Percentiles rank a stretch among this genome's conserved stretches.
Evolutionary conservation across 2,797 vertebrate species (phyloP).

Genomic region (Otolemur crassicaudatus): DNA sequence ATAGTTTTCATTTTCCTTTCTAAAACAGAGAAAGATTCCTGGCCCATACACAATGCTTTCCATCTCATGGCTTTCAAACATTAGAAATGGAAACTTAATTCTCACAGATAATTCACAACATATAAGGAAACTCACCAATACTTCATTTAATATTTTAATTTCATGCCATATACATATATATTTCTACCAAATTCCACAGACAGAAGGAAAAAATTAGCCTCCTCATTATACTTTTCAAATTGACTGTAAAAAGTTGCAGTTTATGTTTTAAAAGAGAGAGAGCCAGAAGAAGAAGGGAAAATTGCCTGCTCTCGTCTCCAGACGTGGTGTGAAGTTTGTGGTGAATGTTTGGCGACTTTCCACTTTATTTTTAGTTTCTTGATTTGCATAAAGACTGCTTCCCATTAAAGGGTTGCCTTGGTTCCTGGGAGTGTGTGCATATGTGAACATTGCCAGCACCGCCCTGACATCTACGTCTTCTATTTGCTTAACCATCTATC

Average conservation of each 20-base stretch:
- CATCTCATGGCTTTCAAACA: slow-evolving; percentile 37
- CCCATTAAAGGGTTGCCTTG: slow-evolving; percentile 47
- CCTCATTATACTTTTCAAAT: slow-evolving; percentile 6
- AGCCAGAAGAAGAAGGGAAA: not conserved
- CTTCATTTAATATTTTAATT: slow-evolving; percentile 33
- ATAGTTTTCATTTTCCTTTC: not conserved
- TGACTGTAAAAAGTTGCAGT: slow-evolving; percentile 13
- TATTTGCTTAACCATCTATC: not conserved
- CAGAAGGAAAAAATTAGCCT: not conserved
- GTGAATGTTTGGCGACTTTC: slow-evolving; percentile 51
- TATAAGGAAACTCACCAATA: not conserved
- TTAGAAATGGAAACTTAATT: not conserved
- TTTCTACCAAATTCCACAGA: slow-evolving; percentile 2
- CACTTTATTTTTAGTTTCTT: slow-evolving; percentile 75
- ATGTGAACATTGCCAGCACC: not conserved
- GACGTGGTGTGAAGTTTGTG: slow-evolving; percentile 49
- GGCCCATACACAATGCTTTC: not conserved
- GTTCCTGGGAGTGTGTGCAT: slow-evolving; percentile 21
- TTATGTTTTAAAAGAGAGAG: not conserved
- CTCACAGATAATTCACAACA: not conserved
- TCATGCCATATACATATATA: not conserved
- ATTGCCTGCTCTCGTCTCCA: slow-evolving; percentile 43
- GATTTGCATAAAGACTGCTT: slow-evolving; percentile 77
- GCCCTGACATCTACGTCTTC: not conserved
- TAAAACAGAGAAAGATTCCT: not conserved